Evolutionary conservation across 2,797 vertebrate genomes (phyloP), one percentile per base, ranked within the genome.

Genomic region (Karalla daura): DNA sequence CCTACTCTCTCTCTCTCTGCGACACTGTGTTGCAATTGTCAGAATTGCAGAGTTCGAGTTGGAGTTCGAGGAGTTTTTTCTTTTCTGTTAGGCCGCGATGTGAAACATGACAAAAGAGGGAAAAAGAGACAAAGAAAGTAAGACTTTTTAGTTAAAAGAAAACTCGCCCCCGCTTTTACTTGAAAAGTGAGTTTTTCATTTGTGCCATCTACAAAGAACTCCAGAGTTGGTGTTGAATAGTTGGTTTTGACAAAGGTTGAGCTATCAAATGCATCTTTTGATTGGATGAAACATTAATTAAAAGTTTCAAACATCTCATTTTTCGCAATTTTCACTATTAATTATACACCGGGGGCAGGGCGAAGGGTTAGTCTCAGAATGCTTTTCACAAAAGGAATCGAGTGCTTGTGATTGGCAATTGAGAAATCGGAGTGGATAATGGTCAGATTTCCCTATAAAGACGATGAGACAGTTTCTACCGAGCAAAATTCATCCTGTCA

Each of bases 71-170:
- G 10, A 18, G 4, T 39, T 11, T 23, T 20, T 41, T 11, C 62
- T 61, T 58, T 35, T 40, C 18, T 32, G 28, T 53, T 21, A 3
- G 23, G 53, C 14, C 18, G 17, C 36, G 30, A 39, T 36, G 9
- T 46, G 39, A 43, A 20, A 75, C n/a, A 47, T 41, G 21, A 3
- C 11, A 53, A 47, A 58, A 37, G 32, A 66, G 35, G 4, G 58
- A 36, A 55, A 11, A 51, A 45, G 39, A 44, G 25, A 32, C 49
- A 18, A 20, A 55, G 30, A 39, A 13, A 60, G 12, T 40, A 41
- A 54, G 30, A 41, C 30, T 15, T 41, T 39, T 24, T 9, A 15
- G 13, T n/a, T n/a, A 15, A 10, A 18, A 32, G 2, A 14, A 25
- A 28, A 12, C 28, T 45, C 20, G 2, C 1, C 5, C n/a, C 12